Base-by-base conservation (phyloP, 2,113 vertebrate species). In the Cygnus atratus region DNA sequence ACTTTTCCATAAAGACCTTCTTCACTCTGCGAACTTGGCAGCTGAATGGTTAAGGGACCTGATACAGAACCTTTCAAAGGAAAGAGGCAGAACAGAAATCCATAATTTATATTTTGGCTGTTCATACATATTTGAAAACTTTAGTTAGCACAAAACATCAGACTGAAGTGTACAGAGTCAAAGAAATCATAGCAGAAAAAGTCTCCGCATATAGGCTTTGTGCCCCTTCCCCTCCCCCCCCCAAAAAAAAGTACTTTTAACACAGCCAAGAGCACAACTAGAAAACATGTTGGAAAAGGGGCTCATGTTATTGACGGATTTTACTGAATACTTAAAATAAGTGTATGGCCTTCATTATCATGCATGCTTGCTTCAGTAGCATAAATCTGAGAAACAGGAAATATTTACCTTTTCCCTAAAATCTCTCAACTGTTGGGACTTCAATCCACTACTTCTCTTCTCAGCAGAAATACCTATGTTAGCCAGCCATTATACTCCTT, bases 261-360 rank as follows among this genome's bases (percentile, higher is more conserved):
- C 17, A 58, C 15, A n/a, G 22, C 54, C 28, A 55, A 6, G 3
- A 22, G 22, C 37, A 55, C 16, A 12, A 12, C 52, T 33, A 57
- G 21, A 74, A 43, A 74, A 41, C 28, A 16, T 75, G 22, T 13
- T 43, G 10, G 16, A 75, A 44, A 41, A 35, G 18, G 33, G 11
- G 15, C 31, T 44, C 72, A 58, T 10, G 10, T 26, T 59, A 75
- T 13, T n/a, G 21, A 20, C 28, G 17, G 24, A 44, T 44, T 67
- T 43, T 59, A 21, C 24, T 59, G 41, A n/a, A 48, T 73, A 72
- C 29, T 79, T 52, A 20, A 84, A 86, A 1, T 31, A 66, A 35
- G 4, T 5, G 2, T 17, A 55, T 5, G 5, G 28, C 31, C 5
- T 35, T 72, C 2, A 1, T 67, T 50, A 55, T 10, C 20, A 16